These are phyloP conservation scores for Oncorhynchus mykiss DNA, from an alignment of 2,113 vertebrate species.

Conservation along the genomic window DNA sequence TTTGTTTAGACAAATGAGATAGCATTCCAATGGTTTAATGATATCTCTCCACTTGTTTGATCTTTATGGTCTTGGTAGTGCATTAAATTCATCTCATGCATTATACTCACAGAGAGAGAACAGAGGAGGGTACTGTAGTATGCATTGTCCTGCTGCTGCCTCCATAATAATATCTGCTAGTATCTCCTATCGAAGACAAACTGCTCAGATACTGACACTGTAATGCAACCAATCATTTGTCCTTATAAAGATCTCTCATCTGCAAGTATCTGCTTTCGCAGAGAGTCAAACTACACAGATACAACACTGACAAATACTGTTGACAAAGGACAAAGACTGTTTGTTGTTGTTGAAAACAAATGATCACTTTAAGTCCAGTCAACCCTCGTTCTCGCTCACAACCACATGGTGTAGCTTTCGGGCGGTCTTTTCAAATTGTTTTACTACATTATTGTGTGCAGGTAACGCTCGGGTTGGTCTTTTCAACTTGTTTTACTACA, in stretches of 20 bases:
- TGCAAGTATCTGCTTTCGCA: constrained; percentile 23
- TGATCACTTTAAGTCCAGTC: constrained; percentile 59
- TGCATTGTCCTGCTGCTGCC: not conserved
- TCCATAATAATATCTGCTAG: too few relatives aligned
- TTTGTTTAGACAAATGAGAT: constrained; percentile 99
- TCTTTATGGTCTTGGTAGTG: constrained; percentile 91
- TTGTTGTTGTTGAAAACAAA: constrained; percentile 58
- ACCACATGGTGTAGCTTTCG: constrained; percentile 59
- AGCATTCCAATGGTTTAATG: constrained; percentile 88
- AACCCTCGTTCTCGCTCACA: constrained; percentile 42
- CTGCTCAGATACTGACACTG: constrained; percentile 53
- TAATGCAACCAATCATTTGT: constrained; percentile 41
- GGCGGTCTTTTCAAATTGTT: too few relatives aligned
- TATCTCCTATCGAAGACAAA: constrained; percentile 1
- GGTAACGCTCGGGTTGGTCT: too few relatives aligned
- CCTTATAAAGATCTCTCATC: too few relatives aligned
- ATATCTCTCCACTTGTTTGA: constrained; percentile 94
- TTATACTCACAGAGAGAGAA: constrained; percentile 72
- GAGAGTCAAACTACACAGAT: constrained; percentile 45
- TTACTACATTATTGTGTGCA: too few relatives aligned
- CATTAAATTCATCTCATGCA: constrained; percentile 91
- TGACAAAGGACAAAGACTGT: constrained; percentile 67
- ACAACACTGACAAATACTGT: constrained; percentile 9
- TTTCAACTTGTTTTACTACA: too few relatives aligned
- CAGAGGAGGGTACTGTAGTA: constrained; percentile 27